These are phyloP conservation scores for Lanistes nyassanus DNA, from an alignment of 1,140 invertebrate genomes.

Conservation along the genomic window DNA sequence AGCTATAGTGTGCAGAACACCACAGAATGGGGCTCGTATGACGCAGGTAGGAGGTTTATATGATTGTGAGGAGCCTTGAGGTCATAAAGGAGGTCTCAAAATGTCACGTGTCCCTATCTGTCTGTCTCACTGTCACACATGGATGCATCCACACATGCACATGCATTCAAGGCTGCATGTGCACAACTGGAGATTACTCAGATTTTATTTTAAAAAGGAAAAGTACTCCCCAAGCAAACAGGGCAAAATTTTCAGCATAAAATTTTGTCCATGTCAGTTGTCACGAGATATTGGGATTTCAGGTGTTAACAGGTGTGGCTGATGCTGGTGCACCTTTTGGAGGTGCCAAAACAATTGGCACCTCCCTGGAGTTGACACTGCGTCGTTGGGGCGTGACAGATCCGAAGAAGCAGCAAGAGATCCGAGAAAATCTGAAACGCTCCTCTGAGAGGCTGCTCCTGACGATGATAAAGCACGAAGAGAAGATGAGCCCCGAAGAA, in stretches of 20 bases:
- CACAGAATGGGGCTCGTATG: conserved; percentile 6
- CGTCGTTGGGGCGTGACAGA: conserved; percentile 27
- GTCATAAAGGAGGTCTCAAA: too few species aligned
- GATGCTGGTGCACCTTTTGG: conserved; percentile 35
- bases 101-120: too few species aligned
- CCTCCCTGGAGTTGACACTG: conserved; percentile 37
- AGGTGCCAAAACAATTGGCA: conserved; percentile 39
- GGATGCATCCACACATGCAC: too few species aligned
- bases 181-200: background rate
- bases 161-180: too few species aligned
- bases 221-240: background rate
- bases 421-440: conserved; percentile 2
- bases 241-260: too few species aligned
- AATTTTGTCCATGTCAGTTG: too few species aligned
- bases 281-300: background rate
- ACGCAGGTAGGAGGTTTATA: conserved; percentile 12
- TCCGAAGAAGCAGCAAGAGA: conserved; percentile 5
- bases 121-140: too few species aligned
- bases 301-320: conserved; percentile 33
- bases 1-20: conserved; percentile 16
- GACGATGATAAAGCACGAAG: conserved; percentile 37
- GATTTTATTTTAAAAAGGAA: background rate
- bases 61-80: conserved; percentile 22
- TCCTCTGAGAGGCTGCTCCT: conserved; percentile 30
- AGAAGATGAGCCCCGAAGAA: conserved; percentile 26